Evolutionary conservation across 2,888 invertebrate genomes (phyloP).

Genomic region (Zygaena filipendulae): DNA sequence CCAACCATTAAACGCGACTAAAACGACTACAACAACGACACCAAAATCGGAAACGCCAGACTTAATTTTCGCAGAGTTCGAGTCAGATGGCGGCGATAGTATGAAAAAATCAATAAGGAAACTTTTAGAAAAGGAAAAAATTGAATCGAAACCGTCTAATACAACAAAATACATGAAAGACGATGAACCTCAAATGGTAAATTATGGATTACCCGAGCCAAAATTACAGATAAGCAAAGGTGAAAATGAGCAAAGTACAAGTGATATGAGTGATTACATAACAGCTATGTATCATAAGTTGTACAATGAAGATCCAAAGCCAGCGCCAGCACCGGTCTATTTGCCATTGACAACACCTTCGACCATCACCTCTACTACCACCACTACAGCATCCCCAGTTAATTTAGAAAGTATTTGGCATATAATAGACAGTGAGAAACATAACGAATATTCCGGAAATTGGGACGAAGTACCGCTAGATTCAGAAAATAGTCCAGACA

Average conservation of each 20-base stretch:
- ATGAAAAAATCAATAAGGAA: constrained; percentile 49
- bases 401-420: constrained; percentile 57
- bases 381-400: constrained; percentile 24
- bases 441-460: constrained; percentile 31
- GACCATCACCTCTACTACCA: constrained; percentile 27
- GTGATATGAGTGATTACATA: constrained; percentile 37
- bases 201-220: constrained; percentile 24
- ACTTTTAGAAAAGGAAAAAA: constrained; percentile 42
- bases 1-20: constrained; percentile 24
- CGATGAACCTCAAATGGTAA: constrained; percentile 24
- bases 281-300: constrained; percentile 39
- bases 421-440: constrained; percentile 52
- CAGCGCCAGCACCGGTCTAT: constrained; percentile 27
- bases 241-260: constrained; percentile 18
- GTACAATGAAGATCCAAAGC: constrained; percentile 24
- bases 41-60: constrained; percentile 42
- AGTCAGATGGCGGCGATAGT: constrained; percentile 32
- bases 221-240: constrained; percentile 16
- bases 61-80: constrained; percentile 59
- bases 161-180: constrained; percentile 46
- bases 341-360: constrained; percentile 24
- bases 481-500: constrained; percentile 18
- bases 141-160: constrained; percentile 23
- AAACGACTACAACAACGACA: constrained; percentile 25
- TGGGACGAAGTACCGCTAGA: constrained; percentile 42